Evolutionary conservation across 1,140 invertebrate species (phyloP).

Genomic region (Microplitis mediator): DNA sequence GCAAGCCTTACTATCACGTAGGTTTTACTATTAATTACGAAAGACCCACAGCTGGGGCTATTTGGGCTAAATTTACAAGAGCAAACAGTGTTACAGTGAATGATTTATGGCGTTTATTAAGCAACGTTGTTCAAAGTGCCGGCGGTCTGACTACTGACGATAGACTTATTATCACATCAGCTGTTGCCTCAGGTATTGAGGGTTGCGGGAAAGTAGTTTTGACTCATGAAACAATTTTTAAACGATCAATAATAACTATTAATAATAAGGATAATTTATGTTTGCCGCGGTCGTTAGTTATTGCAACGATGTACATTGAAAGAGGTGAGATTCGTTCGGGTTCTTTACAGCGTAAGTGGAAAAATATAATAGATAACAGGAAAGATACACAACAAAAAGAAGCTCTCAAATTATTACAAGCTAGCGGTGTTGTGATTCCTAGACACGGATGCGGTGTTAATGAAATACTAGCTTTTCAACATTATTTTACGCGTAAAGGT

Average conservation of each 20-base stretch:
- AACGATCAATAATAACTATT: conserved; percentile 15
- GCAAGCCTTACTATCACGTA: background rate
- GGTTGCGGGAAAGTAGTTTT: background rate
- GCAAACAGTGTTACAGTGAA: background rate
- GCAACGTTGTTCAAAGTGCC: conserved; percentile 1
- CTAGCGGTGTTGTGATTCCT: too few species aligned
- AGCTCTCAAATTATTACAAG: background rate
- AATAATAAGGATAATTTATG: conserved; percentile 19
- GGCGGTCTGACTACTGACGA: background rate
- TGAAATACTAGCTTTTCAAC: too few species aligned
- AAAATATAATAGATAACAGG: conserved; percentile 1
- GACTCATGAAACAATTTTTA: conserved; percentile 2
- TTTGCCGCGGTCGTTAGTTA: conserved; percentile 9
- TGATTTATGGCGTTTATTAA: conserved; percentile 12
- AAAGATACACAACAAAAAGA: background rate
- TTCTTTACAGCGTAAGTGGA: background rate
- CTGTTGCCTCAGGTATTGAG: background rate
- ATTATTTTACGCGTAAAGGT: too few species aligned
- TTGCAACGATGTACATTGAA: background rate
- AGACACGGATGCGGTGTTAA: too few species aligned
- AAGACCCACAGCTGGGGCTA: background rate
- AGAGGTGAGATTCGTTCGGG: conserved; percentile 6
- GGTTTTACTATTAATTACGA: background rate
- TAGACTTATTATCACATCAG: background rate
- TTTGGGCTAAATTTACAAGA: background rate